Percentiles rank a stretch among this genome's conserved stretches.
Conservation (phyloP, 2,888 invertebrate species). For the Caenorhabditis wallacei region DNA sequence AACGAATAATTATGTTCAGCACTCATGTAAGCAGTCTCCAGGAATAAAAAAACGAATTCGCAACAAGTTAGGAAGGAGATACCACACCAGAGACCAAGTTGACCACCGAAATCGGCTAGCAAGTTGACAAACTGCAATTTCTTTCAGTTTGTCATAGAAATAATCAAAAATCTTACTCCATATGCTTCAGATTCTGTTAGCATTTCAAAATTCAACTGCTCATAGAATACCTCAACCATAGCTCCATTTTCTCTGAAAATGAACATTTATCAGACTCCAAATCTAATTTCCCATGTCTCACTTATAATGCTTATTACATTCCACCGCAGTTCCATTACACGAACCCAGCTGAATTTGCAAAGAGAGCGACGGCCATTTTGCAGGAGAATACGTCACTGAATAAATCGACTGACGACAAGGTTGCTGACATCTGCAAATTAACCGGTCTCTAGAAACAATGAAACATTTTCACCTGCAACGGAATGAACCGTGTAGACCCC, state of each 20-base stretch:
- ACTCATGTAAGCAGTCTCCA: constrained; percentile 79
- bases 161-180: constrained; percentile 69
- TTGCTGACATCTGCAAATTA: constrained; percentile 76
- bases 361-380: constrained; percentile 80
- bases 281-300: constrained; percentile 39
- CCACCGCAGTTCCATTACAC: constrained; percentile 79
- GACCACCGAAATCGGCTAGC: constrained; percentile 82
- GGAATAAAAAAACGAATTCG: constrained; percentile 79
- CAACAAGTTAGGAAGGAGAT: constrained; percentile 80
- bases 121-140: constrained; percentile 79
- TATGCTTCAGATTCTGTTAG: constrained; percentile 82
- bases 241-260: constrained; percentile 81
- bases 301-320: constrained; percentile 82
- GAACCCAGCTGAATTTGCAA: constrained; percentile 80
- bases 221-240: constrained; percentile 83
- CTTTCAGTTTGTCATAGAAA: background rate
- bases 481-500: constrained; percentile 77
- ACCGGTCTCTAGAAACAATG: background rate
- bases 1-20: constrained; percentile 76
- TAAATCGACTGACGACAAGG: constrained; percentile 81
- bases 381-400: constrained; percentile 81
- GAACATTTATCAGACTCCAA: background rate
- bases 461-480: constrained; percentile 67
- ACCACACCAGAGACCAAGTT: constrained; percentile 81
- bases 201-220: constrained; percentile 82